Evolutionary conservation across 2,888 invertebrate genomes (phyloP).

Genomic region (Nemurella pictetii): DNA sequence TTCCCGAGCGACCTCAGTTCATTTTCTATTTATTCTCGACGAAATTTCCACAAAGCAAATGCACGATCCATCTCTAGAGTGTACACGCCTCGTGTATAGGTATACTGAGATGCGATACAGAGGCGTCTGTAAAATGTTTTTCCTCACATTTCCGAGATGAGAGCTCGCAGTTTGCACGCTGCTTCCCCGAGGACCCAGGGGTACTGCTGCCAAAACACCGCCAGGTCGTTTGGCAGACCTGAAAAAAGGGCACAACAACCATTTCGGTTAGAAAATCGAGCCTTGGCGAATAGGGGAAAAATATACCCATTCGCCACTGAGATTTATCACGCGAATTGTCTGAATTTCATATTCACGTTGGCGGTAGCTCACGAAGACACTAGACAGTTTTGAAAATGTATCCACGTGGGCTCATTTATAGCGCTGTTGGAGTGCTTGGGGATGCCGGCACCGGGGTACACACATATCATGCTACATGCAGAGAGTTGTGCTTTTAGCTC

Average conservation of each 20-base stretch:
- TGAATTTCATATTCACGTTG: neutral
- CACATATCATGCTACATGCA: neutral
- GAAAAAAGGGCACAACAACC: constrained; percentile 47
- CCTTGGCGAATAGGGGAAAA: neutral
- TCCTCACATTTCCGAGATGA: constrained; percentile 85
- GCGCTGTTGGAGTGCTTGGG: neutral
- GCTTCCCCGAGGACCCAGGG: constrained; percentile 79
- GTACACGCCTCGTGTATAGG: neutral
- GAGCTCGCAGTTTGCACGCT: constrained; percentile 80
- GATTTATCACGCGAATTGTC: neutral
- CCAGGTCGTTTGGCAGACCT: constrained; percentile 86
- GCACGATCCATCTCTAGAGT: neutral
- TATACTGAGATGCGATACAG: neutral
- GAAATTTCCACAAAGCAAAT: neutral
- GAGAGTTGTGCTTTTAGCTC: neutral
- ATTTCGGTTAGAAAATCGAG: neutral
- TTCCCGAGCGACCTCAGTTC: neutral
- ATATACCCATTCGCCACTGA: no score
- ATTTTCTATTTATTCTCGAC: neutral
- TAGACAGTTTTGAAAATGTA: neutral
- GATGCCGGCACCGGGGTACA: no score
- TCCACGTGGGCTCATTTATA: neutral
- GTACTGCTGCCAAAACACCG: constrained; percentile 85
- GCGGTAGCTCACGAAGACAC: no score
- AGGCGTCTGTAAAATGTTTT: neutral